These are phyloP conservation scores for Calameuta pallipes DNA, from an alignment of 2,888 invertebrate species.

Conservation along the genomic window DNA sequence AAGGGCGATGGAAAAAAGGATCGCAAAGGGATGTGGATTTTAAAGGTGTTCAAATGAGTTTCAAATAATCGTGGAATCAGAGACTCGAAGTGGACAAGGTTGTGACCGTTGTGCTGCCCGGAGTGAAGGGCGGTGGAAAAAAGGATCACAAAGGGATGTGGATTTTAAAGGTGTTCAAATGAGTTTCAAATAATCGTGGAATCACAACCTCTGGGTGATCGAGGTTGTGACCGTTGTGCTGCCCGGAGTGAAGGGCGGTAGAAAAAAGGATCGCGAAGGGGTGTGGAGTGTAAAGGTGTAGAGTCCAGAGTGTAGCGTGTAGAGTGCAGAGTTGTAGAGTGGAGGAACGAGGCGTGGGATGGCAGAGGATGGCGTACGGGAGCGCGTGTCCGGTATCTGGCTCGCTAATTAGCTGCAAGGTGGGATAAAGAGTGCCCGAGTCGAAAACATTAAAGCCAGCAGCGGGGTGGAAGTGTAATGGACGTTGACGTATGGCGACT, in stretches of 20 bases:
- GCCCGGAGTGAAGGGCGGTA: slow-evolving; percentile 24
- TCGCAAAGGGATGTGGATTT: slow-evolving; percentile 14
- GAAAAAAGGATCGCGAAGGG: slow-evolving; percentile 22
- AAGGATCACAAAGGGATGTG: no score
- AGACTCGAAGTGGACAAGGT: no score
- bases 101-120: no score
- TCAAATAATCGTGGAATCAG: no score
- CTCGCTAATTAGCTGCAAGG: slow-evolving; percentile 60
- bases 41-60: background rate
- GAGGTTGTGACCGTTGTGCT: slow-evolving; percentile 23
- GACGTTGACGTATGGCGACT: slow-evolving; percentile 52
- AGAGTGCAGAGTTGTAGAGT: background rate
- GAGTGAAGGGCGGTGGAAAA: no score
- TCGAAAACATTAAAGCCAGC: slow-evolving; percentile 57
- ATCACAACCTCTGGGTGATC: slow-evolving; percentile 15
- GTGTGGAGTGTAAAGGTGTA: slow-evolving; percentile 6
- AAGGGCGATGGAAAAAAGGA: slow-evolving; percentile 26
- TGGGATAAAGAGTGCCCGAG: slow-evolving; percentile 55
- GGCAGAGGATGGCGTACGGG: slow-evolving; percentile 4
- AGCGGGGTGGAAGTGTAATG: slow-evolving; percentile 48
- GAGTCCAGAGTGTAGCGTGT: slow-evolving; percentile 12
- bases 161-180: slow-evolving; percentile 37
- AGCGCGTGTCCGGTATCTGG: slow-evolving; percentile 52
- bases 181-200: slow-evolving; percentile 51
- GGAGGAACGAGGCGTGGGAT: slow-evolving; percentile 1